A percentile compares a stretch with the other conserved stretches of the same genome.
These are phyloP conservation scores for Nerophis lumbriciformis DNA, from an alignment of 2,113 vertebrate species.

Conservation along the genomic window DNA sequence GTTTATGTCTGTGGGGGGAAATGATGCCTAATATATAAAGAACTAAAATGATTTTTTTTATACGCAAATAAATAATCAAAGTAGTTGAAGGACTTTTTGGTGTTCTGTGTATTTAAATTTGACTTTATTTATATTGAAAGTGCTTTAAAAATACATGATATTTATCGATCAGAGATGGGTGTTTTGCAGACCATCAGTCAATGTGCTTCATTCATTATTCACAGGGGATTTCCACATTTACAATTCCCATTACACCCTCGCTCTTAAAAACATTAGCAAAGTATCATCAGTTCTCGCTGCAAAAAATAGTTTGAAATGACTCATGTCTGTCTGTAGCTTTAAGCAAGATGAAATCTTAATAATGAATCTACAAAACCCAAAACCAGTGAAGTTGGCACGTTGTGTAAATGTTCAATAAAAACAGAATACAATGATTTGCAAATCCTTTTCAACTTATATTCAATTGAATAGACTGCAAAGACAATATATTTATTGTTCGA, in stretches of 20 bases:
- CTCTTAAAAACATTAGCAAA: neutral
- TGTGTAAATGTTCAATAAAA: no score
- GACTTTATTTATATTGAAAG: conserved; percentile 16
- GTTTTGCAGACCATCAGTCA: conserved; percentile 34
- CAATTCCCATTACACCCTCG: conserved; percentile 14
- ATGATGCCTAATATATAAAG: conserved; percentile 48
- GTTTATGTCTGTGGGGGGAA: conserved; percentile 16
- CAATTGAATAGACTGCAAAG: no score
- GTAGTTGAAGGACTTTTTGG: neutral
- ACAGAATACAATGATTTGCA: no score
- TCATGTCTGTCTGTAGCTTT: neutral
- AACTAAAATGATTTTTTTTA: conserved; percentile 49
- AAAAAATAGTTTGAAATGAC: neutral
- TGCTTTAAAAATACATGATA: conserved; percentile 15
- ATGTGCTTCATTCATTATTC: conserved; percentile 41
- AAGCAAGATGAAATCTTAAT: neutral
- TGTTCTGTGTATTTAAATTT: neutral
- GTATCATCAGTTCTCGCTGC: neutral
- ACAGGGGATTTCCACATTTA: conserved; percentile 24
- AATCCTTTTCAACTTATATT: no score
- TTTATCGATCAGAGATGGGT: conserved; percentile 25
- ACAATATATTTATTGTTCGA: no score
- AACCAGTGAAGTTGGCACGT: no score
- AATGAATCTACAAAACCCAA: neutral
- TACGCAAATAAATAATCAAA: neutral